Base-by-base conservation (phyloP, 1,140 invertebrate species). In the Druon quercuslanigerum region DNA sequence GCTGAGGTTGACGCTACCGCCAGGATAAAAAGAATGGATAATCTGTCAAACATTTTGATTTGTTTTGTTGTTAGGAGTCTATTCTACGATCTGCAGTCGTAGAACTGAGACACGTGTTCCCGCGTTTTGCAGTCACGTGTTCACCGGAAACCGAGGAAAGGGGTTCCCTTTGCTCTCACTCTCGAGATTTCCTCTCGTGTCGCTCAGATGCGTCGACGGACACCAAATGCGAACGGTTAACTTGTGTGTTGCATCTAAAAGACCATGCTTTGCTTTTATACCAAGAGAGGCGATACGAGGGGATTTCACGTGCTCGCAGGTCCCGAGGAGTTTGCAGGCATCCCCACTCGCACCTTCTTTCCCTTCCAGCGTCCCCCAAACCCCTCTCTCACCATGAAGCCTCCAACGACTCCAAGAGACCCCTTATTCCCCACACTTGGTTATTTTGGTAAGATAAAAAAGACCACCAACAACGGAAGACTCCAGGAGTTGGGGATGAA, bases 241-340 rank as follows among this genome's bases (percentile, higher is more conserved):
- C 87, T 87, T 89, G 89, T 91, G 86, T 91, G 89, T 90, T 90
- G 89, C 88, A 89, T 89, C 88, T 90, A 90, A 90, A 91, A 90
- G 87, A 90, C 84, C 84, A 88, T 90, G 88, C 89, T 90, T 91
- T 91, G 90, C 90, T 91, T 91, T 91, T 91, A 91, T 90, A 90
- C 88, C 89, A 83, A 78, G 85, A 87, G 88, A 88, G 87, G 81
- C 84, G 75, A 79, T 84, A 90, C 89, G 85, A 87, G 88, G 88
- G 87, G 87, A 83, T 85, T 84, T 85, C 83, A 82, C 85, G 84
- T 82, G 79, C 77, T 82, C 84, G 82, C 82, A 75, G 82, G 82
- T 84, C 73, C 79, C 79, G 73, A 74, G 80, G 79, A 82, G 74
- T 82, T 79, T 79, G 57, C 74, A 73, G 78, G 75, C 81, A 74